A percentile compares a stretch with the other conserved stretches of the same genome.
Conservation (phyloP, 2,888 invertebrate species). For the Stenichneumon culpator region DNA sequence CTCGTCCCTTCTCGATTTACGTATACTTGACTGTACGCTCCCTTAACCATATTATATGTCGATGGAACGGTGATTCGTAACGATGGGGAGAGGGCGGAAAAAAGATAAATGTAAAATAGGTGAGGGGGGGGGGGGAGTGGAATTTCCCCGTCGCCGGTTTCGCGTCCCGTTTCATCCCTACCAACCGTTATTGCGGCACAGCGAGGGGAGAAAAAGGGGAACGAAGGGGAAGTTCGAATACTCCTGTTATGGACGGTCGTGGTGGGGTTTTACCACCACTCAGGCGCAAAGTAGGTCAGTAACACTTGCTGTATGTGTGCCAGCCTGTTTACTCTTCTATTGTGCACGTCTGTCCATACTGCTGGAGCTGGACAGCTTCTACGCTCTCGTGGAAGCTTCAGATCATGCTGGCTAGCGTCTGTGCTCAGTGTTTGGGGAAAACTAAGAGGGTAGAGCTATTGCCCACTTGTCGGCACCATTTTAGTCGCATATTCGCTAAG, state of each 20-base stretch:
- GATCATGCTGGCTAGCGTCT: neutral
- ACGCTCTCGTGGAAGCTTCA: slow-evolving; percentile 6
- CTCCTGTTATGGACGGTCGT: slow-evolving; percentile 57
- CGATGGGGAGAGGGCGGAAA: slow-evolving; percentile 33
- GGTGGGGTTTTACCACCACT: slow-evolving; percentile 61
- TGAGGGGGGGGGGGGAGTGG: neutral
- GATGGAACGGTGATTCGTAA: slow-evolving; percentile 49
- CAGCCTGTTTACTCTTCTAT: slow-evolving; percentile 59
- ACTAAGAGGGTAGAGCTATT: slow-evolving; percentile 1
- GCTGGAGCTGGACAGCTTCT: slow-evolving; percentile 37
- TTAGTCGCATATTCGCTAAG: neutral
- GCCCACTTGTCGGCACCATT: slow-evolving; percentile 15
- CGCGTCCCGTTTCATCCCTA: slow-evolving; percentile 45
- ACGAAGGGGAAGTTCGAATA: slow-evolving; percentile 71
- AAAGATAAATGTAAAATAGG: slow-evolving; percentile 21
- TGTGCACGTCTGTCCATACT: slow-evolving; percentile 31
- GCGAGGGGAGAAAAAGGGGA: slow-evolving; percentile 51
- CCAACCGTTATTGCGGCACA: slow-evolving; percentile 29
- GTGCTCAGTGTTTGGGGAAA: slow-evolving; percentile 7
- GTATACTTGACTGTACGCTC: slow-evolving; percentile 35
- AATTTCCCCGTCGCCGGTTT: slow-evolving; percentile 3
- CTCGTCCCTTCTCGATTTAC: slow-evolving; percentile 63
- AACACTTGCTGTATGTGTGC: slow-evolving; percentile 72
- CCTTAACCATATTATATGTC: slow-evolving; percentile 58
- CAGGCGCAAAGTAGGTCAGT: slow-evolving; percentile 77